A percentile compares a stretch with the other conserved stretches of the same genome.
These are phyloP conservation scores for Notamacropus eugenii DNA, from an alignment of 2,797 vertebrate species.

Conservation along the genomic window DNA sequence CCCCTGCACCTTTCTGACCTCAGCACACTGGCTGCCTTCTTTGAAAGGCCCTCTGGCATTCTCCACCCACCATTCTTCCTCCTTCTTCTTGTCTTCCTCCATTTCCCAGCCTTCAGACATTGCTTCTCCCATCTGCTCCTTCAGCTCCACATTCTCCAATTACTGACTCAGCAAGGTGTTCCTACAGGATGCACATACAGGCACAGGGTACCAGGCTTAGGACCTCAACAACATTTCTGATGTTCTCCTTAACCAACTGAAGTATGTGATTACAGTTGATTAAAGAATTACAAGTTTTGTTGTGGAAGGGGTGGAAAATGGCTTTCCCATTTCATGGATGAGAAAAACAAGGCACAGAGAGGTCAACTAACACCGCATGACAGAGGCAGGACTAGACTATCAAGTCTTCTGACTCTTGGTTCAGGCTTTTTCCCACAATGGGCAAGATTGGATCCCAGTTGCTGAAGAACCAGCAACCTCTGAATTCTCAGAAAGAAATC, in stretches of 20 bases:
- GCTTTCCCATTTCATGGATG: background rate
- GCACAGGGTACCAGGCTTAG: background rate
- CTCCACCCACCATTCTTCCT: conserved; percentile 39
- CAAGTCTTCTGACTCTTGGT: background rate
- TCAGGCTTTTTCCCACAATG: background rate
- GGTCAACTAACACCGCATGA: background rate
- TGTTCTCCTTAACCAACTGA: background rate
- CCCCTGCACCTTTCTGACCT: conserved; percentile 80
- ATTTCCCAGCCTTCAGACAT: conserved; percentile 81
- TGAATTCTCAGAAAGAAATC: background rate
- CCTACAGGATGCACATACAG: conserved; percentile 79
- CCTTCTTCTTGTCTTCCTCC: conserved; percentile 71
- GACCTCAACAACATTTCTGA: too few species aligned
- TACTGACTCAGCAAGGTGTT: conserved; percentile 90
- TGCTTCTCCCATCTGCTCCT: conserved; percentile 86
- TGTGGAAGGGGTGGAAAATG: background rate
- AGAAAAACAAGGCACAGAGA: background rate
- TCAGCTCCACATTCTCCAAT: conserved; percentile 89
- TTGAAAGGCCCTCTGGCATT: conserved; percentile 50
- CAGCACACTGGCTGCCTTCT: conserved; percentile 72
- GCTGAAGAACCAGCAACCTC: background rate
- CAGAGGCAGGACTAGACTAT: background rate
- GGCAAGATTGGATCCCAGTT: background rate
- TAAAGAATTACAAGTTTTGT: background rate
- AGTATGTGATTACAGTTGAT: background rate